Conservation (phyloP, 2,888 invertebrate species). For the Standfussiana lucernea region DNA sequence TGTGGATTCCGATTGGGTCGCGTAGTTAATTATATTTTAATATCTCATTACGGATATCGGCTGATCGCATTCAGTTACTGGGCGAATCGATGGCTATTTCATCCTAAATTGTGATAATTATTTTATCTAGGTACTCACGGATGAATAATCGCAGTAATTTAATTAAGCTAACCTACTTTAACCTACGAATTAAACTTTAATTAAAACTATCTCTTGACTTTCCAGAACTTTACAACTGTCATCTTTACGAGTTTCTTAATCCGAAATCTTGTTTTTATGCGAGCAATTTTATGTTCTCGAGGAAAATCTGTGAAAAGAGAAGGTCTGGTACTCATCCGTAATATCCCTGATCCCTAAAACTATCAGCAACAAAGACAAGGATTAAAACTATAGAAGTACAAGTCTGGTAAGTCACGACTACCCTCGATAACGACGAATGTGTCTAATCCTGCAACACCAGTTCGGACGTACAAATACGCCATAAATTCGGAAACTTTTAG, state of each 20-base stretch:
- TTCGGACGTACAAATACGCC: slow-evolving; percentile 80
- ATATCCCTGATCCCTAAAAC: background rate
- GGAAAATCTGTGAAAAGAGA: background rate
- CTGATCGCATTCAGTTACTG: slow-evolving; percentile 33
- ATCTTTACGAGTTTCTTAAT: slow-evolving; percentile 34
- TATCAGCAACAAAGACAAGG: slow-evolving; percentile 18
- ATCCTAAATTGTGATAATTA: slow-evolving; percentile 14
- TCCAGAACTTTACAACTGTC: slow-evolving; percentile 27
- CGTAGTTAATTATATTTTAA: slow-evolving; percentile 49
- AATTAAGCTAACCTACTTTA: slow-evolving; percentile 7
- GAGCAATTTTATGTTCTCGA: background rate
- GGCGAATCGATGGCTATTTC: background rate
- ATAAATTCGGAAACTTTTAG: slow-evolving; percentile 88
- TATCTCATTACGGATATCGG: slow-evolving; percentile 45
- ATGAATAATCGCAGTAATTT: slow-evolving; percentile 4
- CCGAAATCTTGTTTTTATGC: slow-evolving; percentile 6
- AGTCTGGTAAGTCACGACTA: slow-evolving; percentile 51
- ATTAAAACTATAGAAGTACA: slow-evolving; percentile 44
- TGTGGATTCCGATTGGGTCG: slow-evolving; percentile 22
- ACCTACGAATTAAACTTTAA: slow-evolving; percentile 26
- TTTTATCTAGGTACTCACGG: slow-evolving; percentile 12
- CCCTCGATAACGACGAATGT: slow-evolving; percentile 60
- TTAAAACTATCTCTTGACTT: slow-evolving; percentile 26
- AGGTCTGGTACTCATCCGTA: background rate
- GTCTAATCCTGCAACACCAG: slow-evolving; percentile 72